A percentile compares a stretch with the other conserved stretches of the same genome.
Evolutionary conservation across 37 sponge, comb jelly and placozoan genomes (phyloP).

Genomic region (Spongia lamella): DNA sequence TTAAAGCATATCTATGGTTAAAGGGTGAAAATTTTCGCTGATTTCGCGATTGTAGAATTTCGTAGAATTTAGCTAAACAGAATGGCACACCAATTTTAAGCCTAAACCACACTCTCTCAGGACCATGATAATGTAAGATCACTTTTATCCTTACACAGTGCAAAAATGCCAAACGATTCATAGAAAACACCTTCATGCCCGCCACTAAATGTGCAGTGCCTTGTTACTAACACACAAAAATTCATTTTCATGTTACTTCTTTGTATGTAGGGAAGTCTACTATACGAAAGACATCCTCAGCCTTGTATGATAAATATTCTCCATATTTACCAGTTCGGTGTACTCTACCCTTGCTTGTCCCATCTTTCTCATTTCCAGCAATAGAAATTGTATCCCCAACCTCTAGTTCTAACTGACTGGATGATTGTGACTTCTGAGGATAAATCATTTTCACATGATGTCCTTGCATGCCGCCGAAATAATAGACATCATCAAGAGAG

Average conservation of each 20-base stretch:
- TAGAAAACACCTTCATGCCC: neutral
- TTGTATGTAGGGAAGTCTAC: constrained; percentile 66
- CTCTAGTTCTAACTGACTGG: constrained; percentile 30
- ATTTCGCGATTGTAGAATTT: no score
- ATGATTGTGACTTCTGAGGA: neutral
- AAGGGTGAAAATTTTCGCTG: no score
- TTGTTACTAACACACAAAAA: neutral
- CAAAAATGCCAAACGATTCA: no score
- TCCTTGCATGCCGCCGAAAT: constrained; percentile 78
- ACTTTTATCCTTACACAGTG: no score
- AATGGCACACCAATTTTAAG: no score
- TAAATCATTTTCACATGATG: constrained; percentile 52
- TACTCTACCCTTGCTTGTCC: constrained; percentile 53
- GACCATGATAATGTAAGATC: no score
- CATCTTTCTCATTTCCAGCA: constrained; percentile 77
- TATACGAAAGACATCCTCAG: constrained; percentile 54
- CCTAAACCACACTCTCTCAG: no score
- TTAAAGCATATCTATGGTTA: no score
- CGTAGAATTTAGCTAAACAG: no score
- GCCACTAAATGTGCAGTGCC: neutral
- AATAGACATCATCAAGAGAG: constrained; percentile 84
- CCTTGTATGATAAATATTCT: constrained; percentile 67
- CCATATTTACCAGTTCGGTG: constrained; percentile 22
- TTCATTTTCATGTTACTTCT: constrained; percentile 8
- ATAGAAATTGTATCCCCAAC: constrained; percentile 69